Evolutionary conservation across 2,888 invertebrate genomes (phyloP).

Genomic region (Trichopoda pennipes): DNA sequence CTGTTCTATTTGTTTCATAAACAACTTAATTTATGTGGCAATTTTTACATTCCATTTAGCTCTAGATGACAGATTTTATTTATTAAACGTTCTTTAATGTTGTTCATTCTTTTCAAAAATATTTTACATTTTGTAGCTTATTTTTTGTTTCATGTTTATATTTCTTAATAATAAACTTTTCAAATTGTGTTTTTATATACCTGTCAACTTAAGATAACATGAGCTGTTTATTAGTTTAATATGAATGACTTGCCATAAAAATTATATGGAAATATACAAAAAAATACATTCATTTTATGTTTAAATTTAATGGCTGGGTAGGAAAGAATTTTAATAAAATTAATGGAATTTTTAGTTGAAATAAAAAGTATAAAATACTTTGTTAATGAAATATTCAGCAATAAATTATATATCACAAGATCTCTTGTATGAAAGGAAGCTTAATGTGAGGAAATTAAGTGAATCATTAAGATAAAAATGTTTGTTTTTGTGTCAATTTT

Average conservation of each 20-base stretch:
- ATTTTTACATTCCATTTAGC: constrained; percentile 41
- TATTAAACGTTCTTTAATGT: constrained; percentile 35
- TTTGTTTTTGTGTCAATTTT: too few relatives aligned
- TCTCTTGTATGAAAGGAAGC: too few relatives aligned
- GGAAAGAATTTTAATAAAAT: neutral
- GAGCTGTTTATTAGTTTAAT: constrained; percentile 63
- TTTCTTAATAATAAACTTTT: constrained; percentile 54
- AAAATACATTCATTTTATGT: neutral
- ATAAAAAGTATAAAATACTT: neutral
- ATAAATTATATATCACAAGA: neutral
- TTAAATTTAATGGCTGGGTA: neutral
- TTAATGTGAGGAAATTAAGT: too few relatives aligned
- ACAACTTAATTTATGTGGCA: constrained; percentile 56
- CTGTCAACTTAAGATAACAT: constrained; percentile 61
- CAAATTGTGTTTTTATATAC: constrained; percentile 49
- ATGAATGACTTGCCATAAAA: constrained; percentile 54
- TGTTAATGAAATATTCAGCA: neutral
- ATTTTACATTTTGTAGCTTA: constrained; percentile 2
- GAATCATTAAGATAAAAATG: too few relatives aligned
- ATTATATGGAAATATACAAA: constrained; percentile 9
- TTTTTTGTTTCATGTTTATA: constrained; percentile 25
- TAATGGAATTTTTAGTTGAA: constrained; percentile 13
- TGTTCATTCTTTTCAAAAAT: neutral
- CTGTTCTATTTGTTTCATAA: constrained; percentile 50
- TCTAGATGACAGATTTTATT: constrained; percentile 43